Conservation (phyloP, 2,888 invertebrate genomes). For the Merodon equestris region DNA sequence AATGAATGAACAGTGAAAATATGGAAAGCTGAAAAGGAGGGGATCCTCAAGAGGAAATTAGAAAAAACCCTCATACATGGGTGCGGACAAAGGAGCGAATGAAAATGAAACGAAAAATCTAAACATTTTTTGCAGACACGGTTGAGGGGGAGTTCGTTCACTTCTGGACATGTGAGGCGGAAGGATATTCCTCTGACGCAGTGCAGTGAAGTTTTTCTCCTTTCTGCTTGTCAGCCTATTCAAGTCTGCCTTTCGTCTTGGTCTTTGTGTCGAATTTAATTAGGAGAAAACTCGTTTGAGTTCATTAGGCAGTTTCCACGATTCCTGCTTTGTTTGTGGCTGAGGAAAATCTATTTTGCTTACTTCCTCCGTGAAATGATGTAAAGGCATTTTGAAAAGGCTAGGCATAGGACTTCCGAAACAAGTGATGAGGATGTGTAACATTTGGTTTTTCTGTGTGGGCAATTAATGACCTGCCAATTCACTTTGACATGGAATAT, state of each 20-base stretch:
- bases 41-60: constrained; percentile 55
- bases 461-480: no score
- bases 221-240: not conserved
- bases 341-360: no score
- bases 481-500: no score
- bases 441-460: no score
- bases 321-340: no score
- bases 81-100: constrained; percentile 5
- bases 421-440: no score
- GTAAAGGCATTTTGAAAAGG: no score
- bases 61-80: constrained; percentile 25
- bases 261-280: constrained; percentile 11
- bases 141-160: constrained; percentile 31
- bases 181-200: constrained; percentile 34
- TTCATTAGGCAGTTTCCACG: no score
- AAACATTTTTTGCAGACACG: constrained; percentile 7
- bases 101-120: no score
- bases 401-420: no score
- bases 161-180: constrained; percentile 14
- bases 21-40: constrained; percentile 8
- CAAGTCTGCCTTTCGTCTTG: not conserved
- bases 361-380: no score
- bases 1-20: constrained; percentile 56
- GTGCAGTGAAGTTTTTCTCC: constrained; percentile 3
- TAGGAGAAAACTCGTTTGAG: not conserved